Conservation (phyloP, 53 echinoderm and acorn worm genomes). For the Holothuria scabra region DNA sequence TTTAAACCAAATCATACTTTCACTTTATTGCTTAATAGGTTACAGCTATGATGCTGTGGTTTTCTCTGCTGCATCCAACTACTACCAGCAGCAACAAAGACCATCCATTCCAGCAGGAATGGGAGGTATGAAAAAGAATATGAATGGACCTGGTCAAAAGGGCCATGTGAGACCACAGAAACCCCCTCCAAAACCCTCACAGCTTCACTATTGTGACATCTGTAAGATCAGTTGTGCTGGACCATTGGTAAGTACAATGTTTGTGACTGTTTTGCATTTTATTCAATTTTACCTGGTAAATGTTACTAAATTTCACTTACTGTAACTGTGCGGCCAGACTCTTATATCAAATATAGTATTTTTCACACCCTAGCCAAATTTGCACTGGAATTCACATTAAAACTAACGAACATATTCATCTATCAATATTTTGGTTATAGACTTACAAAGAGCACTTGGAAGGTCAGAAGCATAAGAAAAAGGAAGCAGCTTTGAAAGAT, state of each 20-base stretch:
- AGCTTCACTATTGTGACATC: constrained; percentile 98
- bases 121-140: constrained; percentile 42
- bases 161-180: constrained; percentile 63
- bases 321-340: no score
- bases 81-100: constrained; percentile 95
- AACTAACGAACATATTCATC: no score
- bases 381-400: no score
- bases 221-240: constrained; percentile 99
- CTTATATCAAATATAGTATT: no score
- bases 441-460: constrained; percentile 97
- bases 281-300: no score
- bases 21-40: constrained; percentile 39
- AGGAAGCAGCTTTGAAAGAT: constrained; percentile 71
- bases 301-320: no score
- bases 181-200: constrained; percentile 85
- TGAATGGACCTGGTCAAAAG: constrained; percentile 61
- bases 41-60: constrained; percentile 96
- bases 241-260: constrained; percentile 73
- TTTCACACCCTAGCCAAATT: no score
- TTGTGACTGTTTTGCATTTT: no score
- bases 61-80: constrained; percentile 94
- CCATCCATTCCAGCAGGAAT: constrained; percentile 63
- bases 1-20: no score
- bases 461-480: constrained; percentile 99
- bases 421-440: constrained; percentile 41